These are phyloP conservation scores for roundworm (Caenorhabditis elegans) DNA, from an alignment of 1,140 invertebrate species.

Conservation along the genomic window WBcel235 BX284606.5:6255501-6256000, in stretches of 20 bases:
- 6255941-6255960: background rate
- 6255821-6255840: background rate
- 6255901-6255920: background rate
- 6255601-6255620: background rate
- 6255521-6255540: too few relatives aligned
- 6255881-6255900: background rate
- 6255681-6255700: background rate
- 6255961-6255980: background rate
- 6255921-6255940: background rate
- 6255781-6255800: too few relatives aligned
- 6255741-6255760: constrained; percentile 24
- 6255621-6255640: background rate
- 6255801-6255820: background rate
- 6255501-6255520: too few relatives aligned
- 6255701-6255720: constrained; percentile 3
- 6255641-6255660: background rate
- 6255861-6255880: background rate
- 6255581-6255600: background rate
- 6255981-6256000: background rate
- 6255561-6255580: too few relatives aligned
- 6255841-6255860: background rate
- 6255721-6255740: constrained; percentile 25
- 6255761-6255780: constrained; percentile 26
- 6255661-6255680: background rate
- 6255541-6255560: too few relatives aligned